Conservation (phyloP, 2,797 vertebrate species). For the Uromys caudimaculatus region DNA sequence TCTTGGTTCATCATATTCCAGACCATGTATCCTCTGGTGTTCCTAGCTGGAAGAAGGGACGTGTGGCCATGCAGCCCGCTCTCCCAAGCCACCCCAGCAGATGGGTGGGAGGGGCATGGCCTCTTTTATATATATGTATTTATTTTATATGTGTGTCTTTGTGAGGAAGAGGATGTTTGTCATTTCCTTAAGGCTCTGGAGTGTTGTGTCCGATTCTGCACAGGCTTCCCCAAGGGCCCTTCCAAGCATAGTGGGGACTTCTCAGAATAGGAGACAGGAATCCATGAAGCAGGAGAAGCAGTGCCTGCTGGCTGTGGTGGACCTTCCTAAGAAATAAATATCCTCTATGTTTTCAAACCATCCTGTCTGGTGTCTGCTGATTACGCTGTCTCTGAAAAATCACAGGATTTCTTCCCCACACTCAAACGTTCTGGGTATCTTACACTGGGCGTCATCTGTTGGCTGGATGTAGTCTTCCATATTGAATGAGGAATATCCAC, state of each 20-base stretch:
- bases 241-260: constrained; percentile 64
- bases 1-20: neutral
- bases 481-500: neutral
- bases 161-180: constrained; percentile 72
- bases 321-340: constrained; percentile 81
- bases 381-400: constrained; percentile 26
- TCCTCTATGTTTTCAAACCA: constrained; percentile 79
- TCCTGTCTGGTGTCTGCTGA: constrained; percentile 53
- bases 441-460: neutral
- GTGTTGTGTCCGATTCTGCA: constrained; percentile 69
- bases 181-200: constrained; percentile 82
- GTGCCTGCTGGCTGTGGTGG: constrained; percentile 69
- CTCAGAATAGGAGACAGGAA: constrained; percentile 9
- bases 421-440: neutral
- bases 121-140: constrained; percentile 73
- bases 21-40: neutral
- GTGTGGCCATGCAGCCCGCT: neutral
- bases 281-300: constrained; percentile 8
- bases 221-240: constrained; percentile 40
- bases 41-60: constrained; percentile 5
- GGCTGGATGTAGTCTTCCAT: neutral
- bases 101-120: neutral
- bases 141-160: constrained; percentile 74
- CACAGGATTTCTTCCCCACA: neutral
- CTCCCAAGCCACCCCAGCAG: neutral